Conservation (phyloP, 2,888 invertebrate species). For the Antitype chi region DNA sequence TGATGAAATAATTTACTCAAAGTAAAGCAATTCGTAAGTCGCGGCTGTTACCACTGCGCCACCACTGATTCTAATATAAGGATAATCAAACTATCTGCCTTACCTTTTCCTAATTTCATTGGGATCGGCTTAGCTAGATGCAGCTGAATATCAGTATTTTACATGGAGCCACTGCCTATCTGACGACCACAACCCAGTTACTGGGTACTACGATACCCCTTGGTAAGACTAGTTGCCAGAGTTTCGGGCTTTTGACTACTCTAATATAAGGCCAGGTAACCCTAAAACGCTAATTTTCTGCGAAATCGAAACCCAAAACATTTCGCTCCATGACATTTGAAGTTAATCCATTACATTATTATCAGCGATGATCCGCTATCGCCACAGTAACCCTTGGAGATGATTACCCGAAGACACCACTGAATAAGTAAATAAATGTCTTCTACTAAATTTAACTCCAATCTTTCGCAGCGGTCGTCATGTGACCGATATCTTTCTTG, state of each 20-base stretch:
- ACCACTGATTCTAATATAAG: neutral
- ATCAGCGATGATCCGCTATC: constrained; percentile 73
- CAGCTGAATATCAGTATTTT: too few species aligned
- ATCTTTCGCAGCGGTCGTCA: constrained; percentile 85
- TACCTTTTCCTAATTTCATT: too few species aligned
- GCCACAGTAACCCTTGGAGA: constrained; percentile 80
- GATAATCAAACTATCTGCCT: neutral
- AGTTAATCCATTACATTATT: constrained; percentile 73
- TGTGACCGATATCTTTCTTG: constrained; percentile 87
- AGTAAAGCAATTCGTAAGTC: neutral
- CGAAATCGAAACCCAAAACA: constrained; percentile 21
- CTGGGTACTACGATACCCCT: too few species aligned
- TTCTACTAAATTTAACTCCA: constrained; percentile 90
- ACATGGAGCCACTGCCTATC: too few species aligned
- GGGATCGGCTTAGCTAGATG: too few species aligned
- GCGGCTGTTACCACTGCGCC: neutral
- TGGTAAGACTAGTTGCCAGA: too few species aligned
- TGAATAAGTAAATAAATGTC: constrained; percentile 88
- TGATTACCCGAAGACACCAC: constrained; percentile 82
- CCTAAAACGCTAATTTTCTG: neutral
- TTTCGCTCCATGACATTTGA: constrained; percentile 51
- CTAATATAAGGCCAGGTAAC: neutral
- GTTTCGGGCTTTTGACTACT: too few species aligned
- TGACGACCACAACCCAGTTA: too few species aligned
- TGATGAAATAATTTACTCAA: neutral